Evolutionary conservation across 2,888 invertebrate species (phyloP).

Genomic region (Apotomis betuletana): DNA sequence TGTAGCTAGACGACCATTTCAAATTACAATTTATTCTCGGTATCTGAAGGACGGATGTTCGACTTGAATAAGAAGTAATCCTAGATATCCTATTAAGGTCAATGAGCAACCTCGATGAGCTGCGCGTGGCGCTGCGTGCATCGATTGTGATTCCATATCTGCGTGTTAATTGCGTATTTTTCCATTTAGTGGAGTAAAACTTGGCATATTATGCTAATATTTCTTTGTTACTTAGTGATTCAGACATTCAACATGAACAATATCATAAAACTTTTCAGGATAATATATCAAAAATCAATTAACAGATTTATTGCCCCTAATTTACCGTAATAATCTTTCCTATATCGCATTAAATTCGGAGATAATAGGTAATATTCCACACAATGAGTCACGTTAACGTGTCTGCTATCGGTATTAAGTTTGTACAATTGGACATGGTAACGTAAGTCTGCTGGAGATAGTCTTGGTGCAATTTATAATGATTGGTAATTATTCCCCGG

Average conservation of each 20-base stretch:
- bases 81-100: conserved; percentile 4
- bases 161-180: conserved; percentile 24
- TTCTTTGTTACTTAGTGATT: not conserved
- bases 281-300: not conserved
- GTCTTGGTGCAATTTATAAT: not conserved
- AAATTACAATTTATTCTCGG: conserved; percentile 4
- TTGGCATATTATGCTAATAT: conserved; percentile 11
- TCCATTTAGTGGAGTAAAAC: not conserved
- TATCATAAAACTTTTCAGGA: too few relatives aligned
- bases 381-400: not conserved
- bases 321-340: not conserved
- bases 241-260: too few relatives aligned
- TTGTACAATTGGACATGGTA: too few relatives aligned
- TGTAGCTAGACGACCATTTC: conserved; percentile 10
- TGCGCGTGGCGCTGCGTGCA: not conserved
- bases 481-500: too few relatives aligned
- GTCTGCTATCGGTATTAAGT: not conserved
- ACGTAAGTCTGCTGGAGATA: too few relatives aligned
- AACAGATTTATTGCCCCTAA: not conserved
- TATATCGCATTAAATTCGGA: not conserved
- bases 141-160: conserved; percentile 1
- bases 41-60: not conserved
- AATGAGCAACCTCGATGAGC: conserved; percentile 7
- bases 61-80: not conserved
- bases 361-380: conserved; percentile 2